Evolutionary conservation across 2,797 vertebrate species (phyloP).

Genomic region (Petrocephalus schoutedeni): DNA sequence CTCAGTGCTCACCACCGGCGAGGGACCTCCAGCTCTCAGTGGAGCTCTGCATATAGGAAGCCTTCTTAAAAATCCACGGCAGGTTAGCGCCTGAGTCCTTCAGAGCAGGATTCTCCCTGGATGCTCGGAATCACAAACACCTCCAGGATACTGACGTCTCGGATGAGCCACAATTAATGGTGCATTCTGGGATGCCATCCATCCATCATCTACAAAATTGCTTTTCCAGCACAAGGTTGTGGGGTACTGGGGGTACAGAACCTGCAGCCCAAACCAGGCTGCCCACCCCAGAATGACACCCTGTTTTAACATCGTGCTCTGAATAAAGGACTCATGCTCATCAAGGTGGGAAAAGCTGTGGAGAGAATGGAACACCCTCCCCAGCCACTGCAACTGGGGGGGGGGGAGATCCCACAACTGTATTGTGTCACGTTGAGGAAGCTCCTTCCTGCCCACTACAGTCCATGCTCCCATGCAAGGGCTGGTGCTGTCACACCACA

Average conservation of each 20-base stretch:
- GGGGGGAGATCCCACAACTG: not conserved
- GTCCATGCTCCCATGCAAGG: not conserved
- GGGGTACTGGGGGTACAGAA: not conserved
- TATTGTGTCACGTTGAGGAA: not conserved
- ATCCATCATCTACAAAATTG: not conserved
- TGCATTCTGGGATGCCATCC: not conserved
- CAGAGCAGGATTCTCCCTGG: not conserved
- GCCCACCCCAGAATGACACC: not conserved
- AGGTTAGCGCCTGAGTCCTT: not conserved
- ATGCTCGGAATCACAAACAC: not conserved
- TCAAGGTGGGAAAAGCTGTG: not conserved
- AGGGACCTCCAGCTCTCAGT: slow-evolving; percentile 30
- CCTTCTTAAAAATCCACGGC: not conserved
- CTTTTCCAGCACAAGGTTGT: not conserved
- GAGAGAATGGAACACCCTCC: not conserved
- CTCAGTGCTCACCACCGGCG: slow-evolving; percentile 23
- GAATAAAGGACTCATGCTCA: not conserved
- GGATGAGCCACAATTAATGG: not conserved
- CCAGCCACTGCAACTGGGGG: not conserved
- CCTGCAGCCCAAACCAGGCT: not conserved
- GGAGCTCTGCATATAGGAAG: slow-evolving; percentile 33
- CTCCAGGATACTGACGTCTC: not conserved
- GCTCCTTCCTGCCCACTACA: not conserved
- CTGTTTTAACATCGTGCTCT: not conserved
- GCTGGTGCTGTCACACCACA: no score